Base-by-base conservation (phyloP, 2,888 invertebrate genomes). In the Trypoxylon attenuatum region DNA sequence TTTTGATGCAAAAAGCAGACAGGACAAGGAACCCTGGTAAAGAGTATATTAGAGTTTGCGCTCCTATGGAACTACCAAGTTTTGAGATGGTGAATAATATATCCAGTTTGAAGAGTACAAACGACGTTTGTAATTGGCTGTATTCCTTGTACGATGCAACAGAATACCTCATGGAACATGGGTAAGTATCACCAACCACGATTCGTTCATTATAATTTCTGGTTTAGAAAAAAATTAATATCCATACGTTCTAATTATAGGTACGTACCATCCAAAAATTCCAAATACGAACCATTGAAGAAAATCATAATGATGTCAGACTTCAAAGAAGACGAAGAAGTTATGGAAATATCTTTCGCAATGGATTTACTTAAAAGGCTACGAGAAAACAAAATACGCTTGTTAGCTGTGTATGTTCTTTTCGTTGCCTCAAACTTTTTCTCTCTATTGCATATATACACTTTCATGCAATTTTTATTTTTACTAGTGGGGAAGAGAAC, bases 241-340 rank as follows among this genome's bases (percentile, higher is more conserved):
- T n/a, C n/a, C 0, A 33, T 1, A 10, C n/a, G n/a, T n/a, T n/a
- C n/a, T n/a, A n/a, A n/a, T 13, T 13, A 33, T 33, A 33, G 33
- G 33, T 13, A 10, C 10, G 33, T 10, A 1, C 33, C 6, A 10
- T 33, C 33, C 8, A 33, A 13, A 33, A 6, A 6, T 10, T 33
- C 33, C 10, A 33, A 33, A 2, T 13, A 46, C 38, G 5, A 6
- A n/a, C 15, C 13, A 39, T 41, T 10, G 4, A 67, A 13, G 6
- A 74, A 61, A 42, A 22, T 82, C 22, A 53, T 82, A 18, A 33
- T 81, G 5, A 62, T 82, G 2, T 76, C 77, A 25, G 73, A 81
- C 47, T 82, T 79, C 8, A 76, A 81, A 13, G 77, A 80, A 58
- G 61, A 71, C 1, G n/a, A n/a, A n/a, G n/a, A n/a, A n/a, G n/a